These are phyloP conservation scores for Caenorhabditis latens DNA, from an alignment of 1,140 invertebrate species.

Conservation along the genomic window DNA sequence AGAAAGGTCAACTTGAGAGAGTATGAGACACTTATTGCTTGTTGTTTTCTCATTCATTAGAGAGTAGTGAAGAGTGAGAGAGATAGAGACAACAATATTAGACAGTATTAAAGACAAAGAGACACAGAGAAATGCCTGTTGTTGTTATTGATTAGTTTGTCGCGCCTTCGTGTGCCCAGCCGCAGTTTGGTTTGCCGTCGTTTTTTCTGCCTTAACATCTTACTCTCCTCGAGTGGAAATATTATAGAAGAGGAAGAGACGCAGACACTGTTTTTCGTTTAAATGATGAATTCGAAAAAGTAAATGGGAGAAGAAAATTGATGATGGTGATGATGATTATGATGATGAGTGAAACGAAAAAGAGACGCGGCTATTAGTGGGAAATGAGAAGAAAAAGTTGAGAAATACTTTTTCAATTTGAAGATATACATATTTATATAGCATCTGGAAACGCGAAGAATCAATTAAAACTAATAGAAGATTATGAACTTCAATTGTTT, in stretches of 20 bases:
- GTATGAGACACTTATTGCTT: slow-evolving; percentile 40
- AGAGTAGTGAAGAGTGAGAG: background rate
- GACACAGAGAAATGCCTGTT: slow-evolving; percentile 10
- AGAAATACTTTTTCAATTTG: too few relatives aligned
- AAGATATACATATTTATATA: too few relatives aligned
- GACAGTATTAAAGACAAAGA: background rate
- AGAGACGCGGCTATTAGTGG: slow-evolving; percentile 19
- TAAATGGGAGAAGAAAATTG: slow-evolving; percentile 5
- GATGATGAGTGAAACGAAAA: slow-evolving; percentile 16
- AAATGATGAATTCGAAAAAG: slow-evolving; percentile 27
- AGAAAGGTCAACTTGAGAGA: slow-evolving; percentile 51
- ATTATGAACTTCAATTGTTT: too few relatives aligned
- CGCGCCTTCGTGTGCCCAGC: slow-evolving; percentile 6
- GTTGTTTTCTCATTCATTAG: slow-evolving; percentile 29
- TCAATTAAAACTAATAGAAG: too few relatives aligned
- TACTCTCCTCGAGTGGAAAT: background rate
- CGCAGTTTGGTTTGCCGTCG: background rate
- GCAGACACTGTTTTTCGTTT: slow-evolving; percentile 13
- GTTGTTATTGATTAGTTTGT: slow-evolving; percentile 45
- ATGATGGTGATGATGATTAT: slow-evolving; percentile 20
- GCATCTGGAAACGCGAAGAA: too few relatives aligned
- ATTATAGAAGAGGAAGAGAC: background rate
- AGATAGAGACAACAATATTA: slow-evolving; percentile 14
- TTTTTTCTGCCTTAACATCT: background rate
- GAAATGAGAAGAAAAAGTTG: background rate